A percentile compares a stretch with the other conserved stretches of the same genome.
Conservation (phyloP, 2,113 vertebrate species). For the Ageneiosus marmoratus region DNA sequence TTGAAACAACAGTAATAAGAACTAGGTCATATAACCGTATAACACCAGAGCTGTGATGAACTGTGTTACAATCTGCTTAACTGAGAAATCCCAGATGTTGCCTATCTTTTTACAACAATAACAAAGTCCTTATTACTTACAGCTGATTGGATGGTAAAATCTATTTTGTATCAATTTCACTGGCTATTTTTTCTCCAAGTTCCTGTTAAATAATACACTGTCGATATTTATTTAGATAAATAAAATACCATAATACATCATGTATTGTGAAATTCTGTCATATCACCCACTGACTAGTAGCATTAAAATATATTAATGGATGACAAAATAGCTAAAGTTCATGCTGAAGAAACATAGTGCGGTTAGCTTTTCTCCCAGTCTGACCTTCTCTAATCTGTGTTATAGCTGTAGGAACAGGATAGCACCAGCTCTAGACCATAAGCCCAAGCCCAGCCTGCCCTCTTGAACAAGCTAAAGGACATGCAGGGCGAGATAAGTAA, state of each 20-base stretch:
- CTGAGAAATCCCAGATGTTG: not conserved
- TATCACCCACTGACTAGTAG: not conserved
- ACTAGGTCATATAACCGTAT: not conserved
- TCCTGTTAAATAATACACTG: not conserved
- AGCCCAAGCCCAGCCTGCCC: not conserved
- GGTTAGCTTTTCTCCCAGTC: not conserved
- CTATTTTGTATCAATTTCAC: not conserved
- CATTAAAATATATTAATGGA: not conserved
- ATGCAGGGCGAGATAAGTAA: slow-evolving; percentile 23
- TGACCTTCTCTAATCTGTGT: slow-evolving; percentile 47
- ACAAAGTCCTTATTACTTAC: not conserved
- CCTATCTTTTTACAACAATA: not conserved
- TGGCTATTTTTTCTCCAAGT: not conserved
- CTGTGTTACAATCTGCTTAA: not conserved
- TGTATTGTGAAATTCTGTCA: not conserved
- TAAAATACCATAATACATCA: not conserved
- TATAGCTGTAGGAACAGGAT: slow-evolving; percentile 39
- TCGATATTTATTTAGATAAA: not conserved
- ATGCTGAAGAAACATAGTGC: not conserved
- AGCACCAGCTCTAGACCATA: not conserved
- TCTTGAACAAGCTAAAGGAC: not conserved
- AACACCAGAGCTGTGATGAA: not conserved
- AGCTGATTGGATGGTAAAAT: no score
- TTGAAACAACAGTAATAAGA: not conserved
- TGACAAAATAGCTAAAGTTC: not conserved